Evolutionary conservation across 2,113 vertebrate species (phyloP).

Genomic region (Colinus virginianus): DNA sequence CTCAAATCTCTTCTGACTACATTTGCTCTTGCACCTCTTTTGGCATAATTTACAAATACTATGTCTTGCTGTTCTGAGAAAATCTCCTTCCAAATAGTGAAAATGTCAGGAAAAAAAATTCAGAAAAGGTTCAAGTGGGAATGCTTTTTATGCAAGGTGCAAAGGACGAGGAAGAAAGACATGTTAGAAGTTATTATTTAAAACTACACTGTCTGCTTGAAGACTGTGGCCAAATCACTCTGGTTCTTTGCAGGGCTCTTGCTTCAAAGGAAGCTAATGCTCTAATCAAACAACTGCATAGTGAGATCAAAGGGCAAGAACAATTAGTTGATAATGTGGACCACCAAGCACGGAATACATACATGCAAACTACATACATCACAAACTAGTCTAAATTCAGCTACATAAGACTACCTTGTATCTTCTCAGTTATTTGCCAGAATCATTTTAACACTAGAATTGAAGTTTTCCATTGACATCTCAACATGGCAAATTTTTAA

Average conservation of each 20-base stretch:
- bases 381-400: not conserved
- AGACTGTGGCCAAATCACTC: not conserved
- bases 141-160: rapidly evolving
- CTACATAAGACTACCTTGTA: not conserved
- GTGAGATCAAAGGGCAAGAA: not conserved
- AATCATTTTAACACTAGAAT: not conserved
- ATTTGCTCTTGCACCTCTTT: not conserved
- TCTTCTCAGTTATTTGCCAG: not conserved
- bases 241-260: not conserved
- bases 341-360: not conserved
- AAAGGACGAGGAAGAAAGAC: not conserved
- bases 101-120: not conserved
- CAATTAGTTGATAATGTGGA: not conserved
- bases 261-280: not conserved
- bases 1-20: not conserved
- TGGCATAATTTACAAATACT: not conserved
- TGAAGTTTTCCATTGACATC: not conserved
- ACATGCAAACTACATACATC: not conserved
- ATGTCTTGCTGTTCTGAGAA: not conserved
- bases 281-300: not conserved
- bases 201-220: not conserved
- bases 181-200: rapidly evolving
- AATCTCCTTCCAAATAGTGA: not conserved
- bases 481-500: not conserved
- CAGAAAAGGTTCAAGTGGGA: not conserved